These are phyloP conservation scores for Scaptomyza reducta DNA, from an alignment of 2,888 invertebrate genomes.

Conservation along the genomic window DNA sequence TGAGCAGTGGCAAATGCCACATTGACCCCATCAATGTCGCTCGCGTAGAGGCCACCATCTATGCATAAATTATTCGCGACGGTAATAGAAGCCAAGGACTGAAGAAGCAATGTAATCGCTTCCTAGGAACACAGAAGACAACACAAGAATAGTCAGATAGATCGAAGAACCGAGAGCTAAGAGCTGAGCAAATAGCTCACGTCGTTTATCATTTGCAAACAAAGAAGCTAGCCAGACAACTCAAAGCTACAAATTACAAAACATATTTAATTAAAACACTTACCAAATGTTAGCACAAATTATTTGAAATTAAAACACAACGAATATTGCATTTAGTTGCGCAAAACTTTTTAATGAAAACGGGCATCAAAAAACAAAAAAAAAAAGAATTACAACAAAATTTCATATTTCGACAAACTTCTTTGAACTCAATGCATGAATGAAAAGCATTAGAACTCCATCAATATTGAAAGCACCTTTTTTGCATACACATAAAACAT, in stretches of 20 bases:
- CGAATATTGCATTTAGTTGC: constrained; percentile 18
- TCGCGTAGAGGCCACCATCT: constrained; percentile 46
- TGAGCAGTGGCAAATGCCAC: constrained; percentile 44
- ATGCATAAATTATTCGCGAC: constrained; percentile 69
- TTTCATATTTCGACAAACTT: constrained; percentile 27
- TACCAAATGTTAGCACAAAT: not conserved
- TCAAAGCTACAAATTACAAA: not conserved
- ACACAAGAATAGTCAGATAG: constrained; percentile 4
- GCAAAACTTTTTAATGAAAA: constrained; percentile 13
- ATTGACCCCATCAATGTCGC: constrained; percentile 55
- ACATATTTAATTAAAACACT: constrained; percentile 4
- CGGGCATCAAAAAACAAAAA: not conserved
- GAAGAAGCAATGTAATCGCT: constrained; percentile 60
- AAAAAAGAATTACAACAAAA: constrained; percentile 3
- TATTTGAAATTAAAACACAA: not conserved
- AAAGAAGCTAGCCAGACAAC: constrained; percentile 65
- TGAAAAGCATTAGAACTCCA: constrained; percentile 49
- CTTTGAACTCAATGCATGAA: constrained; percentile 22
- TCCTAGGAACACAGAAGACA: constrained; percentile 49
- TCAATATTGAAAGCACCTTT: constrained; percentile 26
- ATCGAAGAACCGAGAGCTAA: constrained; percentile 8
- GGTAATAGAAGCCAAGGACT: constrained; percentile 57
- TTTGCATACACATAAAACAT: not conserved
- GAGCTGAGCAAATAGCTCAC: constrained; percentile 65
- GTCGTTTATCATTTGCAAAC: constrained; percentile 78